Percentiles rank a stretch among this genome's conserved stretches.
Evolutionary conservation across 2,113 vertebrate species (phyloP).

Genomic region (Pluvialis apricaria): DNA sequence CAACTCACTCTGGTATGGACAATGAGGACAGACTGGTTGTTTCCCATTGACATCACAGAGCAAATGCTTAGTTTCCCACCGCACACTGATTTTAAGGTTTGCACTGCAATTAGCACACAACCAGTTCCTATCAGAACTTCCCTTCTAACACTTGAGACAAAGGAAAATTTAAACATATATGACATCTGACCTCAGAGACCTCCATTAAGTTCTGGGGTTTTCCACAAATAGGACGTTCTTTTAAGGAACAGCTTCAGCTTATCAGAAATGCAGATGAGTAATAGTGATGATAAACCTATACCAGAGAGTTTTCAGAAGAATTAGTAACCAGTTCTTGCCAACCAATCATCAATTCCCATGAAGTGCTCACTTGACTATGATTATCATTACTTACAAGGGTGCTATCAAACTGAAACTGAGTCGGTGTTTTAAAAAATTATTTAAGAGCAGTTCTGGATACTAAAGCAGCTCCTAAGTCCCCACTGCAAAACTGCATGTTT

Average conservation of each 20-base stretch:
- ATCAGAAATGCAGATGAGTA: conserved; percentile 34
- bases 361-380: neutral
- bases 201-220: neutral
- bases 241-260: neutral
- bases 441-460: neutral
- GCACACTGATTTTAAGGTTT: neutral
- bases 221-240: neutral
- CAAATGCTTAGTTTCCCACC: neutral
- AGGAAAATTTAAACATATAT: neutral
- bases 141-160: neutral
- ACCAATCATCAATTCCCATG: neutral
- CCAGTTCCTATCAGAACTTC: neutral
- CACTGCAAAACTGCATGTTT: neutral
- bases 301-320: neutral
- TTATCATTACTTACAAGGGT: neutral
- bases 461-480: neutral
- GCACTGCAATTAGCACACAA: neutral
- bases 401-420: conserved; percentile 18
- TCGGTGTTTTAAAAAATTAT: neutral
- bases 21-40: neutral
- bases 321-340: neutral
- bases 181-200: neutral
- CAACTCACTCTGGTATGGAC: neutral
- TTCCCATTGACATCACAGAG: neutral
- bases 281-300: neutral